Conservation (phyloP, 2,113 vertebrate genomes). For the Poeciliopsis prolifica region DNA sequence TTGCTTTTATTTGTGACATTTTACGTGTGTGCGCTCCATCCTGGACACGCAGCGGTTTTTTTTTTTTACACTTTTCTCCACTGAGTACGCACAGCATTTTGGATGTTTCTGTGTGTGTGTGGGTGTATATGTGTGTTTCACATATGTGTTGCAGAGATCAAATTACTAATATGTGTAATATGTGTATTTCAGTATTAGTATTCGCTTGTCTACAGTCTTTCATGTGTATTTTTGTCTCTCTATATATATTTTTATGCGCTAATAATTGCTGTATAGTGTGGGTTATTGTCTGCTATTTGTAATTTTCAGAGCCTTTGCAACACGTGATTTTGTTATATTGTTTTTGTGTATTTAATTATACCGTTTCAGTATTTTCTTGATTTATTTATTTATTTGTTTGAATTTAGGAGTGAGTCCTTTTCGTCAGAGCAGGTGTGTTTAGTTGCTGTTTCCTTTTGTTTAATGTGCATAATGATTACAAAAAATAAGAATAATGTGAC, state of each 20-base stretch:
- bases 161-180: not conserved
- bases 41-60: not conserved
- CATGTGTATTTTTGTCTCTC: not conserved
- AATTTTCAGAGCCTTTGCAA: not conserved
- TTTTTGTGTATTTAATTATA: not conserved
- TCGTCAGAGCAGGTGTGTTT: not conserved
- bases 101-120: not conserved
- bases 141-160: not conserved
- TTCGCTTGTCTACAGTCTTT: not conserved
- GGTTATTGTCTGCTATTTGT: not conserved
- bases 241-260: not conserved
- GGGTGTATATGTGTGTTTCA: not conserved
- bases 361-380: not conserved
- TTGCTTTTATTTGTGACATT: not conserved
- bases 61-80: not conserved
- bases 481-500: not conserved
- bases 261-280: not conserved
- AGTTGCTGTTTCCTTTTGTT: not conserved
- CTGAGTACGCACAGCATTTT: not conserved
- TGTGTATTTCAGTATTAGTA: not conserved
- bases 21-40: not conserved
- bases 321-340: not conserved
- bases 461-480: not conserved
- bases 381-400: not conserved
- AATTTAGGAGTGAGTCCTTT: not conserved